Conservation (phyloP, 64 coral and sea anemone genomes). For the Stichodactyla helianthus region DNA sequence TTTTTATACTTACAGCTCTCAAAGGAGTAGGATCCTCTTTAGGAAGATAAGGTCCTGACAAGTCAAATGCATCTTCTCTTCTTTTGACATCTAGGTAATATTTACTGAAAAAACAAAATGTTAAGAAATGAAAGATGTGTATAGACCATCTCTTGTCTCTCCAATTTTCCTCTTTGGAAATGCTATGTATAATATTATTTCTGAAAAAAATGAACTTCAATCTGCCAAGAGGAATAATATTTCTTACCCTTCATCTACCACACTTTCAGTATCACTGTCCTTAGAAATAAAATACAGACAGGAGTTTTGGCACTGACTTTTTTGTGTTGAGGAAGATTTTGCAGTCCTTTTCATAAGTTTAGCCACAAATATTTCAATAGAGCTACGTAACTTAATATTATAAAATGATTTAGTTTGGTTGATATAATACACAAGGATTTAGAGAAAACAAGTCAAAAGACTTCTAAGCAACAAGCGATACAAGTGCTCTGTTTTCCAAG, state of each 20-base stretch:
- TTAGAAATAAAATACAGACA: constrained; percentile 73
- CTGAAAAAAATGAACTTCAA: background rate
- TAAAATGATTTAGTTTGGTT: background rate
- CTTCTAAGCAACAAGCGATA: background rate
- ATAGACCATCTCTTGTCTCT: background rate
- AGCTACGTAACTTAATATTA: background rate
- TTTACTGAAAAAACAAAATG: constrained; percentile 57
- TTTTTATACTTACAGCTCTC: constrained; percentile 63
- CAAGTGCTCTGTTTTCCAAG: background rate
- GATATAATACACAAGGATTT: background rate
- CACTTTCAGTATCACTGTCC: constrained; percentile 57
- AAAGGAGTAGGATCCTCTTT: constrained; percentile 75
- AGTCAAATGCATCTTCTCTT: constrained; percentile 98
- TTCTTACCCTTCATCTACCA: constrained; percentile 8
- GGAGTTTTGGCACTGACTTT: constrained; percentile 41
- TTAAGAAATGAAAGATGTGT: background rate
- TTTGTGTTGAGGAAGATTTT: background rate
- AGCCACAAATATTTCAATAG: background rate
- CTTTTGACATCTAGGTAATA: constrained; percentile 97
- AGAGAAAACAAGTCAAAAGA: background rate
- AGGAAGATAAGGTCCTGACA: constrained; percentile 77
- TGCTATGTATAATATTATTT: background rate
- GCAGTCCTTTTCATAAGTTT: constrained; percentile 55
- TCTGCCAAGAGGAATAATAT: too few relatives aligned
- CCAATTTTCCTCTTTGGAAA: background rate